Evolutionary conservation across 2,797 vertebrate genomes (phyloP).

Genomic region (Myotis myotis): DNA sequence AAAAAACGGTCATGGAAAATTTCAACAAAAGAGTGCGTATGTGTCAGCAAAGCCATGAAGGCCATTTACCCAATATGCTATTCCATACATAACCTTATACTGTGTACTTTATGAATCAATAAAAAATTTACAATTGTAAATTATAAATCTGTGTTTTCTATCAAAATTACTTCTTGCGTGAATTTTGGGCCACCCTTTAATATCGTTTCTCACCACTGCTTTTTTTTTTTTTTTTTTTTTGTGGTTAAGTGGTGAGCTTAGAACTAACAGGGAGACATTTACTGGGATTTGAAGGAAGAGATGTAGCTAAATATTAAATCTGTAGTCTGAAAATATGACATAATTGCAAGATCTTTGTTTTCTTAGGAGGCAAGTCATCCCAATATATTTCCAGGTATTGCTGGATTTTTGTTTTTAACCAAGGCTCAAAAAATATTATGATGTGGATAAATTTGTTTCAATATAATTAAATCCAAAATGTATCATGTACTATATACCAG

Average conservation of each 20-base stretch:
- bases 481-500: not conserved
- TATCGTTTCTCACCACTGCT: not conserved
- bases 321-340: not conserved
- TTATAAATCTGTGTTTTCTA: no score
- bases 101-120: no score
- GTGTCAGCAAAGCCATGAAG: no score
- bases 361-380: not conserved
- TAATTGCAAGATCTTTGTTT: not conserved
- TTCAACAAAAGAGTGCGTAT: no score
- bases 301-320: not conserved
- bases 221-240: constrained; percentile 2
- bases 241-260: not conserved
- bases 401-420: not conserved
- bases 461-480: not conserved
- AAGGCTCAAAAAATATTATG: not conserved
- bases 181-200: no score
- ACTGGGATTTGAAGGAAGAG: not conserved
- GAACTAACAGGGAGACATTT: not conserved
- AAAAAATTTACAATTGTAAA: no score
- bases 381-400: not conserved
- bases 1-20: no score
- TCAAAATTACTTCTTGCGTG: no score
- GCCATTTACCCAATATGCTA: no score
- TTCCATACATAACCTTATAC: no score
- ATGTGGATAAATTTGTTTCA: not conserved